Percentiles rank a stretch among this genome's conserved stretches.
Evolutionary conservation across 1,140 invertebrate species (phyloP).

Genomic region (Microplitis mediator): DNA sequence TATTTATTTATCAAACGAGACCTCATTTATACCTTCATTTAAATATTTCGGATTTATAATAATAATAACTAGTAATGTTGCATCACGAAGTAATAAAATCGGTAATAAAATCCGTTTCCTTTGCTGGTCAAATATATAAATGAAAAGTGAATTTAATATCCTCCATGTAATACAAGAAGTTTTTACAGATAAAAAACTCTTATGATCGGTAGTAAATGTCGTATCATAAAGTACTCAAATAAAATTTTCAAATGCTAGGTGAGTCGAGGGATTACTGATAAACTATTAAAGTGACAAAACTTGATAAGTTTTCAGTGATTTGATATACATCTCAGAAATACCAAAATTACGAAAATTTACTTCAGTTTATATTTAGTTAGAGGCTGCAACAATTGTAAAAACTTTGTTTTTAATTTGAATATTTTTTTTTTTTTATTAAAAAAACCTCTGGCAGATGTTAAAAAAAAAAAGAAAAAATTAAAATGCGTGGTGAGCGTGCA

Average conservation of each 20-base stretch:
- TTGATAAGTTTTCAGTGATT: not conserved
- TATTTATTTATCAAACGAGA: no score
- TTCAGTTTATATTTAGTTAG: no score
- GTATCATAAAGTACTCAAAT: not conserved
- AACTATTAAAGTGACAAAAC: not conserved
- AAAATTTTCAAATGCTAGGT: not conserved
- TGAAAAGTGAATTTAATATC: not conserved
- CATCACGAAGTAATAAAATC: not conserved
- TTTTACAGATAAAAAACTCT: not conserved
- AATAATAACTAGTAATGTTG: not conserved
- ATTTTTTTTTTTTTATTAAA: not conserved
- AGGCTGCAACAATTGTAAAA: no score
- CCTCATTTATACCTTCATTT: no score
- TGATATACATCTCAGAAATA: no score
- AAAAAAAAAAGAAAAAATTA: constrained; percentile 23
- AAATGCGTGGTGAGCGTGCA: constrained; percentile 15
- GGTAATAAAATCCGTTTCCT: not conserved
- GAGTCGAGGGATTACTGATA: not conserved
- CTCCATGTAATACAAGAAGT: constrained; percentile 5
- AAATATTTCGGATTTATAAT: no score
- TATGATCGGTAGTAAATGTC: no score
- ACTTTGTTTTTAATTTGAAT: not conserved
- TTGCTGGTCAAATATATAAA: not conserved
- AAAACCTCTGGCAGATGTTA: not conserved
- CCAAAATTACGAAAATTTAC: no score